Base-by-base conservation (phyloP, 2,888 invertebrate species). In the Polia nebulosa region DNA sequence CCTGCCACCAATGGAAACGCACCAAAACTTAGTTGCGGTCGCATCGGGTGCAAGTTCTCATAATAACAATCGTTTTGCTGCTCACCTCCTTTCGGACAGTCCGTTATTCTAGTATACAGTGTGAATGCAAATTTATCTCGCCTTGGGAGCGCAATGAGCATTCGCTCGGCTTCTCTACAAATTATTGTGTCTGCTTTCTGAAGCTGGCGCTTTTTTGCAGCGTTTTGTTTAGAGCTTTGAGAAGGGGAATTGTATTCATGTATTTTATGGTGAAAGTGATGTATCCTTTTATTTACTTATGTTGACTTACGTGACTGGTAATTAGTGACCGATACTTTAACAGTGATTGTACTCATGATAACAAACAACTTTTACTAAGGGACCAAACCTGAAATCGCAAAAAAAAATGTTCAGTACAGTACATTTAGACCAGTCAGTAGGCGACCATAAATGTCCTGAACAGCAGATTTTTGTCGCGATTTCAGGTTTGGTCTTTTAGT, bases 111-210 rank as follows among this genome's bases (percentile, higher is more conserved):
- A 88, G 89, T 87, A 89, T 88, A 89, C 88, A 88, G 81, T 82
- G 82, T 83, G 84, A 90, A 92, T 91, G 88, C 85, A 90, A 91
- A 91, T 89, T 88, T 88, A 88, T 85, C 83, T 70, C 82, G 79
- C 76, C 83, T 64, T 70, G 79, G 78, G 83, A 82, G 77, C 53
- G 67, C 72, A 65, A 72, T 68, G 81, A 79, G 75, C 73, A 78
- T 63, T 80, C 79, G 75, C 82, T 72, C 59, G 49, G 57, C 56
- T 77, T 78, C 72, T 70, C 59, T 47, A 63, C 78, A 81, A 84
- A 79, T 86, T 83, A 85, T 81, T 76, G 70, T 63, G 44, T 73
- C 68, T 73, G 59, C 51, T 34, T 55, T 56, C 52, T 61, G 51
- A 70, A 64, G 63, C 45, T 25, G n/a, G 27, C 34, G 25, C 9